Evolutionary conservation across 1,140 invertebrate species (phyloP), one percentile per base, ranked within the genome.

Genomic region (Lanistes nyassanus): DNA sequence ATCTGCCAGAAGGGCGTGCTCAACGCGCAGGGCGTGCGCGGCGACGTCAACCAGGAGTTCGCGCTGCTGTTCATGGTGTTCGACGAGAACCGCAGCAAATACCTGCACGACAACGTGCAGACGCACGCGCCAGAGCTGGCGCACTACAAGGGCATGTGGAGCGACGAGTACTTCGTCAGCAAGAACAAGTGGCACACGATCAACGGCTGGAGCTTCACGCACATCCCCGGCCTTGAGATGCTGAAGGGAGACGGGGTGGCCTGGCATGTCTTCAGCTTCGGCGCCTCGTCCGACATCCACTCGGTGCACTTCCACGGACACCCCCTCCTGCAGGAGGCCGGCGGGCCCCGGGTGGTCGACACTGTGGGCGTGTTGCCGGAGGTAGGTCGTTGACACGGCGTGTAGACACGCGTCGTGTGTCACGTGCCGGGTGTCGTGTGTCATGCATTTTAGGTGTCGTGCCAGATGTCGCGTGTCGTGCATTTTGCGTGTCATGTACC

Each of bases 241-340:
- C 74, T 71, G 29, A 53, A 80, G 42, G 81, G 82, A 23, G 81
- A 85, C 29, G 47, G 72, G 13, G 81, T 83, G 6, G 82, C 83
- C 16, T 86, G 84, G 83, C 84, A 86, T 60, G 64, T 87, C 19
- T 71, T 86, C 3, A 83, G 83, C 21, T 70, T 87, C 34, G 86
- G 86, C 0, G 67, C 80, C 0, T 83, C 82, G 51, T 72, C 80
- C n/a, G 86, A 87, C 72, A 76, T 87, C 55, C 86, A 87, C 69
- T 82, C 84, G 0, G 83, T 81, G 2, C 85, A 87, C 72, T 85
- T 86, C 71, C 86, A 87, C 76, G 86, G 84, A 13, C 81, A 85
- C 26, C 83, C 84, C 2, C 76, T 85, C 53, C 31, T 85, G 29
- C 58, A 78, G 23, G 58, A 70, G 3, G 69, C 74, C 21, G 67